Conservation (phyloP, 2,888 invertebrate genomes). For the Scrobipalpa atriplicella region DNA sequence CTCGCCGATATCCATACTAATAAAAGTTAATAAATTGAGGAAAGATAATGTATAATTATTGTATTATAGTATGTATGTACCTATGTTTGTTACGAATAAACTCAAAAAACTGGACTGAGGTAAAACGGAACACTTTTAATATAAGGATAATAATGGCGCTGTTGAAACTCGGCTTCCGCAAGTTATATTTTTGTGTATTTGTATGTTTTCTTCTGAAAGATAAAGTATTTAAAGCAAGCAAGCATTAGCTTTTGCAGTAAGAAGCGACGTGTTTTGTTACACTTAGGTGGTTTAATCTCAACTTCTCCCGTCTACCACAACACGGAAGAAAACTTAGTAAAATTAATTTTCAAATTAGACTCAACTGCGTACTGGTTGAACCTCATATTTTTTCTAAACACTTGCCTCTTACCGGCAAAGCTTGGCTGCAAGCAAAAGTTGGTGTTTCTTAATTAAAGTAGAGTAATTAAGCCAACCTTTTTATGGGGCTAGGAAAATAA, state of each 20-base stretch:
- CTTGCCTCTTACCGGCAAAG: conserved; percentile 12
- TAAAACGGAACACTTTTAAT: too few species aligned
- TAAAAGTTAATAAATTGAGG: too few species aligned
- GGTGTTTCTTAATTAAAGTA: conserved; percentile 34
- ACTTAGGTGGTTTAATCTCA: neutral
- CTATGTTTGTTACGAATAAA: too few species aligned
- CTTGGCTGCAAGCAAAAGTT: conserved; percentile 25
- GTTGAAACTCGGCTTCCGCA: too few species aligned
- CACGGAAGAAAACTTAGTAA: conserved; percentile 11
- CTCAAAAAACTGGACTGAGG: too few species aligned
- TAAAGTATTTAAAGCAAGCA: neutral
- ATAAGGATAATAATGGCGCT: too few species aligned
- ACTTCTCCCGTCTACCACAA: neutral
- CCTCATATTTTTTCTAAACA: conserved; percentile 23
- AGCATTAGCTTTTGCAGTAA: neutral
- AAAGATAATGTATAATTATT: too few species aligned
- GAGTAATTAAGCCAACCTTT: conserved; percentile 32
- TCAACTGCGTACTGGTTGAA: conserved; percentile 9
- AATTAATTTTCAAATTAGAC: conserved; percentile 20
- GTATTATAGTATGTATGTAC: too few species aligned
- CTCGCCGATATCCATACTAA: too few species aligned
- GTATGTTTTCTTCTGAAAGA: neutral
- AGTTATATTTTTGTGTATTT: too few species aligned
- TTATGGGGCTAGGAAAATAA: conserved; percentile 31
- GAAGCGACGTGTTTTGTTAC: neutral